These are phyloP conservation scores for Byasa hedistus DNA, from an alignment of 2,888 invertebrate species.

Conservation along the genomic window DNA sequence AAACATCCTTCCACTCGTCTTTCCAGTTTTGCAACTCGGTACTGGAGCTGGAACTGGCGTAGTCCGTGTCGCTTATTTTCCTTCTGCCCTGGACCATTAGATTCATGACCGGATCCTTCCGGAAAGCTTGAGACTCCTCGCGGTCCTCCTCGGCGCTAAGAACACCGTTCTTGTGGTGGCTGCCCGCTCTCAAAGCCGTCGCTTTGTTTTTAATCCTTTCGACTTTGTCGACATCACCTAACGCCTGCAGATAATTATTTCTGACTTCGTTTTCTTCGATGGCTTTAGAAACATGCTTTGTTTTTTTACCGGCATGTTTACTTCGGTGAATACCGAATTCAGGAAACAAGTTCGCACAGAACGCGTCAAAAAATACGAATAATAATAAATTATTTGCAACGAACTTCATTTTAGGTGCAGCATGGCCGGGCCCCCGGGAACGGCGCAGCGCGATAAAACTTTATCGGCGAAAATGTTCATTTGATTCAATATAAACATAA, in stretches of 20 bases:
- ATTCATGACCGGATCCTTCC: conserved; percentile 45
- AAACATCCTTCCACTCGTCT: conserved; percentile 43
- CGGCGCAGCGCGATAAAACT: not conserved
- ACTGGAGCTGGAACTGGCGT: conserved; percentile 41
- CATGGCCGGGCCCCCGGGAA: not conserved
- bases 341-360: not conserved
- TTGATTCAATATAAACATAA: not conserved
- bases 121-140: conserved; percentile 34
- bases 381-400: conserved; percentile 4
- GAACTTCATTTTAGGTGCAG: conserved; percentile 4
- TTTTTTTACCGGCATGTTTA: not conserved
- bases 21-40: conserved; percentile 43
- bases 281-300: not conserved
- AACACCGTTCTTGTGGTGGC: not conserved
- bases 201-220: conserved; percentile 13
- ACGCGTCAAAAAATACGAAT: not conserved
- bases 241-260: conserved; percentile 6
- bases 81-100: conserved; percentile 34
- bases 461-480: not conserved
- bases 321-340: not conserved
- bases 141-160: not conserved
- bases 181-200: not conserved
- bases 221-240: not conserved
- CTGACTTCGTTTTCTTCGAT: conserved; percentile 7
- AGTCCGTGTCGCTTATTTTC: conserved; percentile 13